These are phyloP conservation scores for Sipha maydis DNA, from an alignment of 2,888 invertebrate species.

Conservation along the genomic window DNA sequence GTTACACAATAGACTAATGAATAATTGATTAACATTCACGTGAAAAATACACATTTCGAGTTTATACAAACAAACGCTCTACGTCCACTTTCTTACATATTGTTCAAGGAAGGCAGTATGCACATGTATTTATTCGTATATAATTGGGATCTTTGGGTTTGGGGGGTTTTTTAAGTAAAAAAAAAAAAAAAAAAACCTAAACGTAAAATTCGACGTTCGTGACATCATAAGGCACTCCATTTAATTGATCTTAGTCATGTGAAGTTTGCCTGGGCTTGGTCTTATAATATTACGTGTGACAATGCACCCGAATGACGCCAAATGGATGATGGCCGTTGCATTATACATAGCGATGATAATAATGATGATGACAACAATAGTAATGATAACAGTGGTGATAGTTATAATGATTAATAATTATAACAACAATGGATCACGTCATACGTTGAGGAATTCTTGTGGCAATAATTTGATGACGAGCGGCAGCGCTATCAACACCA, in stretches of 20 bases:
- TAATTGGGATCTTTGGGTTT: neutral
- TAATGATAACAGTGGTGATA: neutral
- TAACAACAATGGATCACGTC: neutral
- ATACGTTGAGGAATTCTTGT: slow-evolving; percentile 1
- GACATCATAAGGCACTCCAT: slow-evolving; percentile 6
- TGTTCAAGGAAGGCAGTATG: neutral
- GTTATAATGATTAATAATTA: neutral
- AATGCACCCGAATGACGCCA: neutral
- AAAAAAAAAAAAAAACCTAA: neutral
- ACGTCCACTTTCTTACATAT: neutral
- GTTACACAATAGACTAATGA: slow-evolving; percentile 28
- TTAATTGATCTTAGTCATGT: slow-evolving; percentile 5
- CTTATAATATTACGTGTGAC: neutral
- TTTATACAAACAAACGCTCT: neutral
- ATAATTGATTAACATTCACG: slow-evolving; percentile 29
- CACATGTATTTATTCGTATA: neutral
- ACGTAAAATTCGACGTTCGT: neutral
- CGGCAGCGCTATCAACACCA: slow-evolving; percentile 33
- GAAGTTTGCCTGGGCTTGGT: neutral
- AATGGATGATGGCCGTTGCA: neutral
- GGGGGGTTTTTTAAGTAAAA: neutral
- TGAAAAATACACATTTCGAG: slow-evolving; percentile 14
- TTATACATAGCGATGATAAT: neutral
- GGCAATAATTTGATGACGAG: slow-evolving; percentile 12
- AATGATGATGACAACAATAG: neutral